Conservation (phyloP, 2,888 invertebrate genomes). For the Pristionchus arcanus region DNA sequence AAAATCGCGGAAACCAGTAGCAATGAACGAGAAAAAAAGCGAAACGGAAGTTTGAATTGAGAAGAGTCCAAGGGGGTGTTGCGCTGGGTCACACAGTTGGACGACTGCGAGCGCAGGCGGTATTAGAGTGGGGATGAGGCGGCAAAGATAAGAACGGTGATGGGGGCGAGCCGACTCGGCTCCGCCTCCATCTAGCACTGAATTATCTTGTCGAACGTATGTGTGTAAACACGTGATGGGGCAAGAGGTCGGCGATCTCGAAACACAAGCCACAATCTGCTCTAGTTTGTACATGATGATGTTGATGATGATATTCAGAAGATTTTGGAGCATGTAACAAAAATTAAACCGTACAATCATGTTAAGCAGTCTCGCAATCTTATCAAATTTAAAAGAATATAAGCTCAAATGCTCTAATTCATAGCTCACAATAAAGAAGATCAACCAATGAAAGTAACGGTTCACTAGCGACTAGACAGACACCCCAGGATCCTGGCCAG, state of each 20-base stretch:
- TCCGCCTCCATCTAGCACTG: background rate
- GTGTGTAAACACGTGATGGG: conserved; percentile 15
- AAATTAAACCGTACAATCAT: background rate
- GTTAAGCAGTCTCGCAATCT: no score
- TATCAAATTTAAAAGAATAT: no score
- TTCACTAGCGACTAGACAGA: background rate
- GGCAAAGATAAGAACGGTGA: background rate
- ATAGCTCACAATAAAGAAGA: no score
- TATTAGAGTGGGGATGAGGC: background rate
- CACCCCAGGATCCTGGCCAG: no score
- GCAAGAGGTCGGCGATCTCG: background rate
- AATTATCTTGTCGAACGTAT: background rate
- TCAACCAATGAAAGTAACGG: no score
- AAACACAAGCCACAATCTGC: background rate
- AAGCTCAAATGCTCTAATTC: background rate
- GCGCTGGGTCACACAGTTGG: conserved; percentile 35
- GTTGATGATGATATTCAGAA: background rate
- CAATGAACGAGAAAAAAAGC: no score
- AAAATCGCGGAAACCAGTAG: background rate
- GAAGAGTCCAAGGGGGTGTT: background rate
- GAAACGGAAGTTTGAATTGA: background rate
- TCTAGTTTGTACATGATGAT: conserved; percentile 19
- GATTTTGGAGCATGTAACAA: background rate
- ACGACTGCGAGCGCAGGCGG: background rate
- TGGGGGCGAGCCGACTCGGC: conserved; percentile 18